These are phyloP conservation scores for Polypedilum pembai DNA, from an alignment of 1,140 invertebrate genomes.

Conservation along the genomic window DNA sequence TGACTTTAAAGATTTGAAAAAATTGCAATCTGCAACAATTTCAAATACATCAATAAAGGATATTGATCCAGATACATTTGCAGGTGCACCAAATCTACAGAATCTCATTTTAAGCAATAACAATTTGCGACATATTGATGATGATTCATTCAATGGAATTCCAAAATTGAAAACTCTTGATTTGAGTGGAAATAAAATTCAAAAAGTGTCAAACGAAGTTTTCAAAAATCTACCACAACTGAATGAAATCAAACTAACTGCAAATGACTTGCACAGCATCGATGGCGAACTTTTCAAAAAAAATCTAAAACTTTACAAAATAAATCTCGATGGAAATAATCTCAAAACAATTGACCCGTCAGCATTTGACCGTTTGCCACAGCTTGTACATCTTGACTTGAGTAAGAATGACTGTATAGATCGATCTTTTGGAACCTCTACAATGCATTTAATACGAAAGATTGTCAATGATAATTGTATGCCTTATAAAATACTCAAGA, in stretches of 20 bases:
- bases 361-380: conserved; percentile 8
- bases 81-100: background rate
- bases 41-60: background rate
- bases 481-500: background rate
- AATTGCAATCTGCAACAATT: background rate
- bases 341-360: background rate
- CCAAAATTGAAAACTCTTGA: background rate
- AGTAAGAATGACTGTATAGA: background rate
- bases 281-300: background rate
- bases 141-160: background rate
- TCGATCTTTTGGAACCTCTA: background rate
- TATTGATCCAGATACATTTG: background rate
- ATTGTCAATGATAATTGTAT: background rate
- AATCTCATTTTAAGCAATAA: background rate
- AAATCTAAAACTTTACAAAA: background rate
- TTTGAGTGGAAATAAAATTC: background rate
- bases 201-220: background rate
- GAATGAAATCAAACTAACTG: background rate
- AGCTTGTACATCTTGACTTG: background rate
- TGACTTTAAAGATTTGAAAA: background rate
- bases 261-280: background rate
- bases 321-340: background rate
- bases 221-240: background rate
- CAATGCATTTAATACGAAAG: background rate
- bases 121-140: background rate